Evolutionary conservation across 2,113 vertebrate genomes (phyloP), one percentile per base, ranked within the genome.

Genomic region (Glaucidium brasilianum): DNA sequence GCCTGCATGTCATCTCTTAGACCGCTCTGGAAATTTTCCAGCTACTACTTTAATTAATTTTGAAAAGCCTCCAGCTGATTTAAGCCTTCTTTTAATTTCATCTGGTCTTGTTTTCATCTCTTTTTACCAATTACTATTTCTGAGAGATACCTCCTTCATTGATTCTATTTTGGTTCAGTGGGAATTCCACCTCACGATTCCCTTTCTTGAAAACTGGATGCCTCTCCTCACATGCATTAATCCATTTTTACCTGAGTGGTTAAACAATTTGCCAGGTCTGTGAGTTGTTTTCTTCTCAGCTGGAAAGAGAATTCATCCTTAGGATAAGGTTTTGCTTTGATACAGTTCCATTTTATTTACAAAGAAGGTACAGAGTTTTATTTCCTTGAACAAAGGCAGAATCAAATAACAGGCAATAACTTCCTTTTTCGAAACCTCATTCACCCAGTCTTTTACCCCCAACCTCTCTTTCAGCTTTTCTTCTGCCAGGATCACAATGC

Each of bases 11-110:
- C 90, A 81, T 94, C 80, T 93, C 80, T 71, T 93, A 91, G 88
- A 84, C 85, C 13, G 9, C 77, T 92, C 91, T 95, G 95, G 79
- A 96, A 97, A 92, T 91, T 86, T 94, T 96, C 91, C 92, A 94
- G 73, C 64, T 91, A 80, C 91, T 84, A 80, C 76, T 92, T 96
- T 95, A 95, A 97, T 97, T 96, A 95, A 93, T 94, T 96, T 94
- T 92, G 86, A 95, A 94, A 97, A 96, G 73, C 95, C 88, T 96
- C 92, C 93, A 97, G 91, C 78, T 97, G 94, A 91, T 93, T 96
- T 90, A 96, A 87, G 94, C 93, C 84, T 85, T 93, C 77, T 87
- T 94, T 95, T 94, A 96, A 96, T 97, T 96, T 97, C 86, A 73
- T 94, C 94, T 90, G 62, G 53, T 96, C 82, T 93, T 91, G 73